Evolutionary conservation across 2,888 invertebrate genomes (phyloP).

Genomic region (Bibio marci): DNA sequence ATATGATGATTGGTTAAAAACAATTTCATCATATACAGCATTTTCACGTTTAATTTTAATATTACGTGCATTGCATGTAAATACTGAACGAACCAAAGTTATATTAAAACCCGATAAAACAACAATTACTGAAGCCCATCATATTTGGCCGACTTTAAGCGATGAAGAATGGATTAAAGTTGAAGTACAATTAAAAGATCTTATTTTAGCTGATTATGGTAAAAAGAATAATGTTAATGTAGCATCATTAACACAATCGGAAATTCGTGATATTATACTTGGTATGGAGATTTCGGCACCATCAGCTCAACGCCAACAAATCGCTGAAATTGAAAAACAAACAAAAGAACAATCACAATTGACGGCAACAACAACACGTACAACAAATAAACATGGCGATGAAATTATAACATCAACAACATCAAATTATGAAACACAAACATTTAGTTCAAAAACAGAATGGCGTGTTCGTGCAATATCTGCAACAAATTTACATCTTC

Average conservation of each 20-base stretch:
- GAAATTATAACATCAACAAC: conserved; percentile 99
- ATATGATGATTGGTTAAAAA: conserved; percentile 99
- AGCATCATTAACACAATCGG: conserved; percentile 95
- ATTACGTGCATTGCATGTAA: conserved; percentile 90
- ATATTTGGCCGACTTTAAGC: conserved; percentile 95
- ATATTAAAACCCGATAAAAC: conserved; percentile 98
- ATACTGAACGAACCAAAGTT: conserved; percentile 97
- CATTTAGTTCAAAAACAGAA: conserved; percentile 96
- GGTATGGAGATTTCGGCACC: conserved; percentile 99
- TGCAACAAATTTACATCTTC: conserved; percentile 88
- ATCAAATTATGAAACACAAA: conserved; percentile 96
- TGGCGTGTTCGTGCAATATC: conserved; percentile 98
- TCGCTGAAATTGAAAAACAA: conserved; percentile 99
- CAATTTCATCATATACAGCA: conserved; percentile 97
- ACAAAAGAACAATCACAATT: conserved; percentile 97
- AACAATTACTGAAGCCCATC: conserved; percentile 96
- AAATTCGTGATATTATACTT: conserved; percentile 96
- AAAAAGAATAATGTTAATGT: conserved; percentile 99
- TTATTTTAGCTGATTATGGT: conserved; percentile 97
- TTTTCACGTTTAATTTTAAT: conserved; percentile 96
- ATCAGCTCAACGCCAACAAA: conserved; percentile 96
- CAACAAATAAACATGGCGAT: conserved; percentile 98
- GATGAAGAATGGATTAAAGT: conserved; percentile 99
- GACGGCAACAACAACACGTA: conserved; percentile 95
- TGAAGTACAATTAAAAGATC: conserved; percentile 93